Base-by-base conservation (phyloP, 2,113 vertebrate genomes). In the Gobio gobio region DNA sequence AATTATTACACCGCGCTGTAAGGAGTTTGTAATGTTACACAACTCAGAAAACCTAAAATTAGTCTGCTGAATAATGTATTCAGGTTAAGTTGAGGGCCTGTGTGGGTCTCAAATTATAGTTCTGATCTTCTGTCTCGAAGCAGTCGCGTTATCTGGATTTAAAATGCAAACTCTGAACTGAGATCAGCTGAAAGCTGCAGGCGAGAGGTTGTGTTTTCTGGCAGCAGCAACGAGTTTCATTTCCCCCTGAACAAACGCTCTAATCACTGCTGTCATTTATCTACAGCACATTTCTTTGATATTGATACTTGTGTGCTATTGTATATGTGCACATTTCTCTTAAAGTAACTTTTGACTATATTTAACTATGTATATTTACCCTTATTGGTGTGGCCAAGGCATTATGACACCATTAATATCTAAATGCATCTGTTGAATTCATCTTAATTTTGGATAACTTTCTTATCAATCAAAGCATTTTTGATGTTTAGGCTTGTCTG, bases 101-200 rank as follows among this genome's bases (percentile, higher is more conserved):
- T 33, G 20, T 43, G 56, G 40, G 77, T 64, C 36, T 80, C 56
- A 7, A 61, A 49, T 49, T 66, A 29, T 66, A 12, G 0, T 24
- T 45, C 78, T 81, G 61, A 26, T 20, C 16, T 20, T 80, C 12
- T 8, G 36, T 63, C 4, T 61, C 36, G 18, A 14, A 36, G 7
- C 56, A 45, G 18, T 81, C 24, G 49, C 8, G 29, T 51, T 18
- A 22, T 33, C 24, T 29, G 24, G 58, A 79, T 79, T 80, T 63
- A 16, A 64, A 59, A 47, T 4, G 5, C 26, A 22, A 63, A 81
- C 10, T 81, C 61, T 81, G 61, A 81, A 18, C 61, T 81, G 78
- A 68, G 61, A 81, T 81, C 59, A 81, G 59, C 61, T 51, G 26
- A 33, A 14, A 16, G 36, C 54, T 61, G 12, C 5, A 20, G 43